phyloP scores from a whole-genome alignment of 2,113 vertebrate species.

The Gymnogyps californianus region DNA sequence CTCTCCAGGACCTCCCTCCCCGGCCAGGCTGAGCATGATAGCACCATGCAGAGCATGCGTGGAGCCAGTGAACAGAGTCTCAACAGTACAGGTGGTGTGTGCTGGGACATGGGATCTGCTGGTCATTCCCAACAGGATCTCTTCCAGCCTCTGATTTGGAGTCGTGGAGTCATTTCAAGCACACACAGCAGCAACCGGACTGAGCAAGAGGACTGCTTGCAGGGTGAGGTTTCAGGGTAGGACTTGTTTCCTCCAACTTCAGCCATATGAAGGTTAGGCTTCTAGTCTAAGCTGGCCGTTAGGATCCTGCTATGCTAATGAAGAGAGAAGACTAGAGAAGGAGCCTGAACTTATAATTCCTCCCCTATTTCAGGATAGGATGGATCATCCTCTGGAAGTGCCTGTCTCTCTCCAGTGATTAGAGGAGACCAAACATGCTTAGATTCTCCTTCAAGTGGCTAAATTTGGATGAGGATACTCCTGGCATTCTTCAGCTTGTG shows the following conservation, averaged over 20 bases:
- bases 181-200: neutral
- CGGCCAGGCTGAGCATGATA: neutral
- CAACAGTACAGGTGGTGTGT: neutral
- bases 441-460: neutral
- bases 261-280: neutral
- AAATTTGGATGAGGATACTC: neutral
- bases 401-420: neutral
- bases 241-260: neutral
- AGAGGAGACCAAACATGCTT: neutral
- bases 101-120: neutral
- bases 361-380: neutral
- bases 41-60: accelerated
- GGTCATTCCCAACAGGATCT: neutral
- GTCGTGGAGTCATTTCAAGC: neutral
- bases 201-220: neutral
- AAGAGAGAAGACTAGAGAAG: neutral
- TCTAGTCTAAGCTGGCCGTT: neutral
- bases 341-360: neutral
- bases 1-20: neutral
- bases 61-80: neutral
- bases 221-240: neutral
- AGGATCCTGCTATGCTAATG: neutral
- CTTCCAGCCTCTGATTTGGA: neutral
- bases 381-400: neutral
- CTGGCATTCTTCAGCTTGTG: neutral